phyloP scores from a whole-genome alignment of 2,113 vertebrate species.

The Mirza zaza region DNA sequence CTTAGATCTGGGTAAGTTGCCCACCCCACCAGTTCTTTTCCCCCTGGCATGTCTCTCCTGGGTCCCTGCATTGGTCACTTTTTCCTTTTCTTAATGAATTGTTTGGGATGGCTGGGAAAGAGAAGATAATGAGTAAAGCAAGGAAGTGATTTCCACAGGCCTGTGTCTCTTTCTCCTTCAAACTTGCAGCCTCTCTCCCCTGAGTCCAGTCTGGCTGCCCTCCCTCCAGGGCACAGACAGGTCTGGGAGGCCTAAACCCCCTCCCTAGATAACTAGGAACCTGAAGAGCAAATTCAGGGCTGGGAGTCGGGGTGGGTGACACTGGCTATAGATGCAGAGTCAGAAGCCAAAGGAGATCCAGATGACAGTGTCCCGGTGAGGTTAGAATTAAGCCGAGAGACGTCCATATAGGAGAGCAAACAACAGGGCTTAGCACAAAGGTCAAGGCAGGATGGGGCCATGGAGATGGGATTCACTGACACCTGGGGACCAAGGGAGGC shows the following conservation, averaged over 20 bases:
- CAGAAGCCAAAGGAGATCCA: background rate
- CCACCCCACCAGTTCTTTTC: background rate
- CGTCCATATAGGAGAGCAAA: background rate
- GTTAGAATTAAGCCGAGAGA: background rate
- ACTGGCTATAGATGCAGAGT: background rate
- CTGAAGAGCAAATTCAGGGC: background rate
- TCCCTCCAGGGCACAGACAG: background rate
- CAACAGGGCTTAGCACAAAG: background rate
- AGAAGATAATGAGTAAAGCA: background rate
- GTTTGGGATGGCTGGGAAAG: background rate
- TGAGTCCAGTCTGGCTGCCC: background rate
- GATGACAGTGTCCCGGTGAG: background rate
- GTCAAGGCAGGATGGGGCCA: background rate
- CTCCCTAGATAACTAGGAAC: background rate
- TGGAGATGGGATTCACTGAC: background rate
- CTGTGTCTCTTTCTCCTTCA: background rate
- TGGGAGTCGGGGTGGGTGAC: background rate
- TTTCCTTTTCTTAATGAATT: background rate
- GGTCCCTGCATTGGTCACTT: background rate
- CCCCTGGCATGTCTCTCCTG: background rate
- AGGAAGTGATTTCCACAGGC: background rate
- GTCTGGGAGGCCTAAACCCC: background rate
- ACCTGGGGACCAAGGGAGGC: background rate
- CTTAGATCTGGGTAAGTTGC: background rate
- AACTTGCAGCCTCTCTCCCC: background rate